Percentiles rank a stretch among this genome's conserved stretches.
phyloP scores from a whole-genome alignment of 2,113 vertebrate species.

The Nanorana parkeri region DNA sequence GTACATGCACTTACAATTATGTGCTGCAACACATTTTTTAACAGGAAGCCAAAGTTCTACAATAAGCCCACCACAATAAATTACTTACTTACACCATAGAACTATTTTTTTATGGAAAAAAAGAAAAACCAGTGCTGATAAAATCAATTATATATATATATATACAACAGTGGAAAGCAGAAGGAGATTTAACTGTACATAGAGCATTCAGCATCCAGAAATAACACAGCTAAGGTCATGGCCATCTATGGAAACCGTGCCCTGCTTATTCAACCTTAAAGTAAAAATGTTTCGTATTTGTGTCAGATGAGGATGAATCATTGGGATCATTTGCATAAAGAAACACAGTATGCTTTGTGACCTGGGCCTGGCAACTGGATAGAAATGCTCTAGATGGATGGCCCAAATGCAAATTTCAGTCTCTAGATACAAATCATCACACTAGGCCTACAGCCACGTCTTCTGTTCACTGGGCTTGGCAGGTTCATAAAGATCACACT shows the following conservation, averaged over 20 bases:
- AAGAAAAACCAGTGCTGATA: no score
- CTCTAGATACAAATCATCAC: conserved; percentile 2
- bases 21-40: no score
- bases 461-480: neutral
- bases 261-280: conserved; percentile 28
- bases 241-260: neutral
- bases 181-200: no score
- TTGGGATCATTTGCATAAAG: conserved; percentile 26
- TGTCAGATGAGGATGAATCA: conserved; percentile 40
- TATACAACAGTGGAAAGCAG: no score
- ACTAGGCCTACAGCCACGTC: neutral
- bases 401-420: conserved; percentile 16
- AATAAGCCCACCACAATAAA: no score
- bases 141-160: no score
- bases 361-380: conserved; percentile 14
- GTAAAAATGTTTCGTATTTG: conserved; percentile 40
- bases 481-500: no score
- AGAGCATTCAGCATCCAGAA: no score
- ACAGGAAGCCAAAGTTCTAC: no score
- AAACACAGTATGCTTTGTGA: conserved; percentile 37
- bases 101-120: no score
- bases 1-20: no score
- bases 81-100: no score
- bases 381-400: conserved; percentile 2
- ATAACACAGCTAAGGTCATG: neutral